These are phyloP conservation scores for Drosophila falleni DNA, from an alignment of 2,888 invertebrate genomes.

Conservation along the genomic window DNA sequence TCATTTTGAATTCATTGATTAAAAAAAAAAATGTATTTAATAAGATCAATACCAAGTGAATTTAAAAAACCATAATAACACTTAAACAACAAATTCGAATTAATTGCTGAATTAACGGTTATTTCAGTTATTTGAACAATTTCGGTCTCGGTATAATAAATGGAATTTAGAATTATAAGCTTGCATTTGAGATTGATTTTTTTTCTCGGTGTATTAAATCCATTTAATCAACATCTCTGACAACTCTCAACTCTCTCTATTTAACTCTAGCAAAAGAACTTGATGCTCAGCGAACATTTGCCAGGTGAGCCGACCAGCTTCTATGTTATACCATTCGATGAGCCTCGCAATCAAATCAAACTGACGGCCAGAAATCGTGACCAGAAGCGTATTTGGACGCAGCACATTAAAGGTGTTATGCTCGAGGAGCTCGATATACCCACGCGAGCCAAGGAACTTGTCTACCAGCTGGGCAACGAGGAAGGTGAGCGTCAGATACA, in stretches of 20 bases:
- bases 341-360: conserved; percentile 96
- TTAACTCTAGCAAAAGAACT: conserved; percentile 94
- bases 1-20: no score
- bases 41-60: no score
- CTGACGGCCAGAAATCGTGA: conserved; percentile 86
- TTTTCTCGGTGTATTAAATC: background rate
- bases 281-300: conserved; percentile 98
- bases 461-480: conserved; percentile 89
- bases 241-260: background rate
- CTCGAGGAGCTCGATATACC: conserved; percentile 98
- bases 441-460: conserved; percentile 96
- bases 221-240: background rate
- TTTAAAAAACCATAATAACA: no score
- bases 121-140: no score
- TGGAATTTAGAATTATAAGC: no score
- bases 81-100: no score
- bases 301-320: conserved; percentile 97
- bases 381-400: conserved; percentile 86
- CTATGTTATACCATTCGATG: conserved; percentile 98
- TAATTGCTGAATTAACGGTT: no score
- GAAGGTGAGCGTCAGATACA: conserved; percentile 85
- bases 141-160: no score
- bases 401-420: conserved; percentile 90
- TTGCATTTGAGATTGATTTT: background rate
- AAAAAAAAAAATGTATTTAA: no score